Conservation (phyloP, 2,888 invertebrate species). For the Tetragonula carbonaria region DNA sequence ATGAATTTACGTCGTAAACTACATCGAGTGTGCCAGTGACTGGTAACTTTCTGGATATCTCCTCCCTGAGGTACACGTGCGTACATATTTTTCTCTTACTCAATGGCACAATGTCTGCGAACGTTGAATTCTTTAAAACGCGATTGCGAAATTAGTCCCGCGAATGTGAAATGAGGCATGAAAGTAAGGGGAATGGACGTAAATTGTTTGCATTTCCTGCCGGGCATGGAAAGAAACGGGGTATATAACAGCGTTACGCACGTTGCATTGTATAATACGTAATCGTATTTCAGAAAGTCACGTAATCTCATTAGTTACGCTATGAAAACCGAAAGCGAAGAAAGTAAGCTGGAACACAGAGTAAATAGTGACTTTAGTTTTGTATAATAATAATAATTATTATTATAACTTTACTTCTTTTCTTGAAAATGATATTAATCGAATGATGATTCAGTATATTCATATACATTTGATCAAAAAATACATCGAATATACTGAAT, state of each 20-base stretch:
- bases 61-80: too few relatives aligned
- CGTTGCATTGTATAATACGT: neutral
- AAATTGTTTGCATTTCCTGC: neutral
- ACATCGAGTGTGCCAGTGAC: too few relatives aligned
- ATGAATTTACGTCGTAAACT: too few relatives aligned
- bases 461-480: too few relatives aligned
- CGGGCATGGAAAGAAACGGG: neutral
- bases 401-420: too few relatives aligned
- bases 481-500: too few relatives aligned
- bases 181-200: neutral
- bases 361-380: neutral
- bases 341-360: neutral
- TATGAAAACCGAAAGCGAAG: neutral
- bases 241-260: neutral
- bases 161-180: neutral
- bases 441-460: too few relatives aligned
- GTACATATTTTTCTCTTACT: neutral
- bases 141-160: neutral
- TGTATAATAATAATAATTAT: neutral
- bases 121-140: neutral
- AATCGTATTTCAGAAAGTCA: neutral
- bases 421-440: too few relatives aligned
- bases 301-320: neutral
- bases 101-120: neutral
- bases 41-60: too few relatives aligned